These are phyloP conservation scores for Rhinogobius similis DNA, from an alignment of 2,113 vertebrate species.

Conservation along the genomic window DNA sequence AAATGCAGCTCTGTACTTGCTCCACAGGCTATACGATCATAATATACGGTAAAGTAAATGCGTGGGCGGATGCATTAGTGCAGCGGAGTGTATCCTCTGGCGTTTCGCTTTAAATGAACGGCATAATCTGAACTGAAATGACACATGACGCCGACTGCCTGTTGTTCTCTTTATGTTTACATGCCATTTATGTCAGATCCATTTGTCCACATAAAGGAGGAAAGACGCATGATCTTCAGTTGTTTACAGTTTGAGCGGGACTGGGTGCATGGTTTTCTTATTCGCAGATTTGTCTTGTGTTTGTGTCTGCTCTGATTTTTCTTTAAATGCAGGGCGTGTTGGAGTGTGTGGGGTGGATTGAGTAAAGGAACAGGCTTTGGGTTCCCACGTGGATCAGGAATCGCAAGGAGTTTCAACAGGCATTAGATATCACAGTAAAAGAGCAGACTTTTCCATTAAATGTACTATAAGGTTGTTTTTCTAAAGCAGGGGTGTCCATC, in stretches of 20 bases:
- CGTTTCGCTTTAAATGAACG: conserved; percentile 8
- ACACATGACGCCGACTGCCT: background rate
- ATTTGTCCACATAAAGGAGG: conserved; percentile 26
- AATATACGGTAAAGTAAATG: background rate
- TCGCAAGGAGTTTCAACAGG: too few relatives aligned
- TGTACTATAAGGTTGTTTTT: too few relatives aligned
- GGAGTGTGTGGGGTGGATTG: too few relatives aligned
- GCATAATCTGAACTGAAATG: conserved; percentile 14
- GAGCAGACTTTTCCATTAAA: too few relatives aligned
- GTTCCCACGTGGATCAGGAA: too few relatives aligned
- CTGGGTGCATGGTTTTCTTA: background rate
- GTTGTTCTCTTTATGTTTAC: background rate
- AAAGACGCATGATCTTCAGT: conserved; percentile 16
- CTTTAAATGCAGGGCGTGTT: too few relatives aligned
- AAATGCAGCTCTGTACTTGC: background rate
- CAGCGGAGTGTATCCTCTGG: conserved; percentile 6
- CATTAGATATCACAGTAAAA: too few relatives aligned
- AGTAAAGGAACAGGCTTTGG: too few relatives aligned
- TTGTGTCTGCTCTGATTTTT: too few relatives aligned
- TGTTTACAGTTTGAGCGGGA: background rate
- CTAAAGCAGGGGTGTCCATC: too few relatives aligned
- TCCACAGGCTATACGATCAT: background rate
- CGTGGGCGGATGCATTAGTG: conserved; percentile 1
- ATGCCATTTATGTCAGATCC: background rate
- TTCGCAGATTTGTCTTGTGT: background rate